A percentile compares a stretch with the other conserved stretches of the same genome.
Evolutionary conservation across 2,113 vertebrate species (phyloP).

Genomic region (Phyllopteryx taeniolatus): DNA sequence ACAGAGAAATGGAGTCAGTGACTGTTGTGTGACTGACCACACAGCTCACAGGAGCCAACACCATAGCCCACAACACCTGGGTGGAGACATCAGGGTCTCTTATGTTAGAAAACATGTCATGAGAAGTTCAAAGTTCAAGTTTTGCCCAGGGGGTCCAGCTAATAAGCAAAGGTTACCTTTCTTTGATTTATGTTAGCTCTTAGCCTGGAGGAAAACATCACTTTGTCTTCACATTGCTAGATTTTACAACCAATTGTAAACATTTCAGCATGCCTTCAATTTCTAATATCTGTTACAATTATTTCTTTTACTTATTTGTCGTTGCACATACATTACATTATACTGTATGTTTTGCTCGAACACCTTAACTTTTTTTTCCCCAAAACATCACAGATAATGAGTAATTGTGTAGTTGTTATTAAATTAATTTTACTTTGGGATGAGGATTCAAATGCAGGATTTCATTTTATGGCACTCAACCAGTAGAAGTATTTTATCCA

Average conservation of each 20-base stretch:
- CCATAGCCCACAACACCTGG: constrained; percentile 56
- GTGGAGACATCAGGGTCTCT: constrained; percentile 13
- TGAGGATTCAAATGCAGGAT: too few species aligned
- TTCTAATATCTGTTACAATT: not conserved
- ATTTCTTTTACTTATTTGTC: too few species aligned
- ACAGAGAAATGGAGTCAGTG: constrained; percentile 25
- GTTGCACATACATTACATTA: too few species aligned
- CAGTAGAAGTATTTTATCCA: too few species aligned
- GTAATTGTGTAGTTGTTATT: too few species aligned
- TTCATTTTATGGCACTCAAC: too few species aligned
- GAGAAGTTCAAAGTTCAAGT: constrained; percentile 25
- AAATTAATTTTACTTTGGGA: too few species aligned
- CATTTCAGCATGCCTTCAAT: not conserved
- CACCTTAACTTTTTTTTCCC: too few species aligned
- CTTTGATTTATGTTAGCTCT: not conserved
- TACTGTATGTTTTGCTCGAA: too few species aligned
- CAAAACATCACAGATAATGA: too few species aligned
- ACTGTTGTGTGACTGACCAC: constrained; percentile 34
- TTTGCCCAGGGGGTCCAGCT: not conserved
- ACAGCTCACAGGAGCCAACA: constrained; percentile 35
- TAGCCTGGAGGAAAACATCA: not conserved
- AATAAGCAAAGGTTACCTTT: not conserved
- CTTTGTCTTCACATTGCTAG: not conserved
- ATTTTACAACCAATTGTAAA: not conserved
- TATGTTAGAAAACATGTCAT: constrained; percentile 26